Percentiles rank a stretch among this genome's conserved stretches.
Evolutionary conservation across 1,140 invertebrate genomes (phyloP).

Genomic region (Muscidifurax raptorellus): DNA sequence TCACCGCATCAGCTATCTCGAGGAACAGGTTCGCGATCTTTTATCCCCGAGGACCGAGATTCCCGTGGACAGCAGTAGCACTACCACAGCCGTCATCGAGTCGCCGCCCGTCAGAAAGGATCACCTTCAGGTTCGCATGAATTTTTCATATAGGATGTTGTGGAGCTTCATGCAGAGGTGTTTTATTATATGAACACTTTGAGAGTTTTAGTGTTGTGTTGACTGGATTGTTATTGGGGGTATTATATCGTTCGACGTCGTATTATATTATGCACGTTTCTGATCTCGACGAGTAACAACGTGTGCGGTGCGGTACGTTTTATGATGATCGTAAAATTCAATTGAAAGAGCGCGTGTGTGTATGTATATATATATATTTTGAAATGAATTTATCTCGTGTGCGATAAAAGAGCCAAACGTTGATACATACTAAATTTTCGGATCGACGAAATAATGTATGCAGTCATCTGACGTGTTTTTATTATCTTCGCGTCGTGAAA

Average conservation of each 20-base stretch:
- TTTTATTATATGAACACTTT: neutral
- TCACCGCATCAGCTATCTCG: slow-evolving; percentile 91
- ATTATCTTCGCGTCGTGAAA: neutral
- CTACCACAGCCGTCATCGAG: slow-evolving; percentile 51
- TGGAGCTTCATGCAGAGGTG: neutral
- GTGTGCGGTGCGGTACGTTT: no score
- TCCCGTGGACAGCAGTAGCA: slow-evolving; percentile 22
- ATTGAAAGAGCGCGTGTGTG: no score
- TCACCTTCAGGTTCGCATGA: slow-evolving; percentile 63
- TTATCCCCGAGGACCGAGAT: slow-evolving; percentile 71
- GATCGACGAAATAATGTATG: neutral
- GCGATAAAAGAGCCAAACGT: no score
- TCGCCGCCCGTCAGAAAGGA: slow-evolving; percentile 57
- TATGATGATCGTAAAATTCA: no score
- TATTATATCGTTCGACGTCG: no score
- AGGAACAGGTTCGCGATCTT: slow-evolving; percentile 88
- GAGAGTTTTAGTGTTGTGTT: no score
- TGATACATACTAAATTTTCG: no score
- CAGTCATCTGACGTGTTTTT: neutral
- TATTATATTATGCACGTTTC: no score
- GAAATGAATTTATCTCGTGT: no score
- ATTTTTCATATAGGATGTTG: neutral
- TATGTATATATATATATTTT: no score
- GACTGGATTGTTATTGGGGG: no score
- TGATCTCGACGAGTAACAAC: no score